phyloP scores from a whole-genome alignment of 2,888 invertebrate genomes.

The Cotesia congregata region DNA sequence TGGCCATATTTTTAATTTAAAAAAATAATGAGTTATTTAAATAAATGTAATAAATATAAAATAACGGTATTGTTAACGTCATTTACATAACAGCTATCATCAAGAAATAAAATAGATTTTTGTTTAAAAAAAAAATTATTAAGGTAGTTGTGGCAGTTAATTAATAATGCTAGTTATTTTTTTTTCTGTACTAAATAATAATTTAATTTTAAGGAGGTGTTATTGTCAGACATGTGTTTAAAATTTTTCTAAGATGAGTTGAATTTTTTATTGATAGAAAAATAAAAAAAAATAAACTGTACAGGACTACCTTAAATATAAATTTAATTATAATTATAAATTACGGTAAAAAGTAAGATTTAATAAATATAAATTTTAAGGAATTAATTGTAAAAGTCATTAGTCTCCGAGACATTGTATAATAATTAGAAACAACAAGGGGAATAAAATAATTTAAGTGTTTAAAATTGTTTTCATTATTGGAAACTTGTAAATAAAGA shows the following conservation, averaged over 20 bases:
- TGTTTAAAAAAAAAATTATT: background rate
- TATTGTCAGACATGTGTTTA: background rate
- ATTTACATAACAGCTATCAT: no score
- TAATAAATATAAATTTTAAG: background rate
- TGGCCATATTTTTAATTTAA: no score
- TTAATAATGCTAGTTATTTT: background rate
- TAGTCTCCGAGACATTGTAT: background rate
- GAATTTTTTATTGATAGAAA: no score
- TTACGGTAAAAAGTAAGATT: background rate
- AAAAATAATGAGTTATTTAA: constrained; percentile 16
- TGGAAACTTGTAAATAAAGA: constrained; percentile 48
- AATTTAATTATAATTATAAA: background rate
- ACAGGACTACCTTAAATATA: background rate
- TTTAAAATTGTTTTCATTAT: constrained; percentile 43
- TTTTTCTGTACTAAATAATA: background rate
- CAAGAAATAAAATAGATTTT: no score
- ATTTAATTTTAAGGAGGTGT: background rate
- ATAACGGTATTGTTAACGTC: no score
- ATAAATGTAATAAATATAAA: background rate
- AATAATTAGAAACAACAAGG: background rate
- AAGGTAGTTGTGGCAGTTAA: background rate
- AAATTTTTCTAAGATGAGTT: background rate
- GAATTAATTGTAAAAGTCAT: background rate
- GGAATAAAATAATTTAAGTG: constrained; percentile 13
- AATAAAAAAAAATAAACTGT: background rate